Conservation (phyloP, 1,140 invertebrate species). For the Meloidogyne exigua region DNA sequence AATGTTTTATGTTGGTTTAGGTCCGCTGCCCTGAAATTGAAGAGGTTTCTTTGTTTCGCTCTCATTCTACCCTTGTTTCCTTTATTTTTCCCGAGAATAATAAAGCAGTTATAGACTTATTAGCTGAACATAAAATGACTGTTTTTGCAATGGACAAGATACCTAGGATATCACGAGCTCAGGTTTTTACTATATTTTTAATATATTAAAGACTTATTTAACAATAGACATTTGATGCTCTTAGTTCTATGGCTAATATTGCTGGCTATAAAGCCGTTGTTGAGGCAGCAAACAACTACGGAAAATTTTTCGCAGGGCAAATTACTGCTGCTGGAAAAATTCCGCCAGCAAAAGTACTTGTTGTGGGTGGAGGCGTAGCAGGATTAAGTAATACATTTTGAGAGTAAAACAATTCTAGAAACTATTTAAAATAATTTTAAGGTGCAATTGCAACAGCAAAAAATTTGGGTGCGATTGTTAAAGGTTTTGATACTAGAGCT, state of each 20-base stretch:
- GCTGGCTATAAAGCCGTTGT: slow-evolving; percentile 84
- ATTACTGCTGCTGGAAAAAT: slow-evolving; percentile 63
- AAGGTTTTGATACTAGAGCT: slow-evolving; percentile 81
- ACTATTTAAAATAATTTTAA: neutral
- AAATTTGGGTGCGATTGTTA: slow-evolving; percentile 75
- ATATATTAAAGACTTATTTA: slow-evolving; percentile 52
- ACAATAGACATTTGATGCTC: slow-evolving; percentile 76
- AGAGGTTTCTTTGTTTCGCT: slow-evolving; percentile 73
- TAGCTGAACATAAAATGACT: slow-evolving; percentile 75
- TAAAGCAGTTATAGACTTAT: slow-evolving; percentile 73
- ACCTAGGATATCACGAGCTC: slow-evolving; percentile 58
- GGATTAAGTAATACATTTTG: slow-evolving; percentile 76
- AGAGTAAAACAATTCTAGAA: neutral
- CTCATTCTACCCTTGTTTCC: slow-evolving; percentile 75
- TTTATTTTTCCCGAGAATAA: slow-evolving; percentile 84
- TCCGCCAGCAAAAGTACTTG: slow-evolving; percentile 75
- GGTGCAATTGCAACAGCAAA: neutral
- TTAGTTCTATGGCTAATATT: slow-evolving; percentile 89
- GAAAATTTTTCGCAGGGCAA: slow-evolving; percentile 79
- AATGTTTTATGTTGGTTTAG: slow-evolving; percentile 29
- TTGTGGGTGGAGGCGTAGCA: slow-evolving; percentile 84
- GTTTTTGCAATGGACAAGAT: slow-evolving; percentile 72
- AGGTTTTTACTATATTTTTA: slow-evolving; percentile 65
- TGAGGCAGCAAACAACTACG: slow-evolving; percentile 83
- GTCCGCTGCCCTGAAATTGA: slow-evolving; percentile 71